These are phyloP conservation scores for Sarcophaga carnaria DNA, from an alignment of 2,888 invertebrate species.

Conservation along the genomic window DNA sequence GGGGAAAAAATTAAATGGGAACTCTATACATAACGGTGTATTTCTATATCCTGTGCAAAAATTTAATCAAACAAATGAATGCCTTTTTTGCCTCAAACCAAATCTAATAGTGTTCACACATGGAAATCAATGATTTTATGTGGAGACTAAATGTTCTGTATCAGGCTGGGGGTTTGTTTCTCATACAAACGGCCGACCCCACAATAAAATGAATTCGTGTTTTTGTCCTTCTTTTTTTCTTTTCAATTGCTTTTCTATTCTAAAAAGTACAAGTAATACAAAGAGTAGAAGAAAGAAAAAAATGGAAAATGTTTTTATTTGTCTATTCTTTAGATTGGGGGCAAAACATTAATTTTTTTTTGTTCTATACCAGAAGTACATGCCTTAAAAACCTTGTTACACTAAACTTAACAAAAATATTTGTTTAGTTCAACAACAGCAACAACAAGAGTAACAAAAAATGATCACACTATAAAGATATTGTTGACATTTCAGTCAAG, in stretches of 20 bases:
- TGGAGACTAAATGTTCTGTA: conserved; percentile 7
- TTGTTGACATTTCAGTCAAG: conserved; percentile 8
- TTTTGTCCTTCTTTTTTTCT: conserved; percentile 7
- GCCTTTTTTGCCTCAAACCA: neutral
- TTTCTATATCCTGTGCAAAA: conserved; percentile 55
- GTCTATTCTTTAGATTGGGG: conserved; percentile 36
- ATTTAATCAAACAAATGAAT: conserved; percentile 55
- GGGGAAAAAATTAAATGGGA: conserved; percentile 10
- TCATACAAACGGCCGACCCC: neutral
- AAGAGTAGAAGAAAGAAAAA: neutral
- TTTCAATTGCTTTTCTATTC: neutral
- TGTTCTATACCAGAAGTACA: neutral
- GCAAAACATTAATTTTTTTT: conserved; percentile 4
- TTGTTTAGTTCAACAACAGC: conserved; percentile 1
- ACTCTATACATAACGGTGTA: conserved; percentile 14
- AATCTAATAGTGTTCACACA: conserved; percentile 15
- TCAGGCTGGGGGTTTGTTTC: neutral
- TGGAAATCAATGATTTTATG: conserved; percentile 16
- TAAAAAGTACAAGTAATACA: too few species aligned
- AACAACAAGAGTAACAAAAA: conserved; percentile 20
- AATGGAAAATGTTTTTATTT: neutral
- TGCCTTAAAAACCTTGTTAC: conserved; percentile 43
- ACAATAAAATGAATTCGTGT: conserved; percentile 15
- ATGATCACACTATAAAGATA: conserved; percentile 15
- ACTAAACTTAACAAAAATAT: conserved; percentile 37